phyloP scores from a whole-genome alignment of 2,113 vertebrate genomes.

The Sialia sialis region DNA sequence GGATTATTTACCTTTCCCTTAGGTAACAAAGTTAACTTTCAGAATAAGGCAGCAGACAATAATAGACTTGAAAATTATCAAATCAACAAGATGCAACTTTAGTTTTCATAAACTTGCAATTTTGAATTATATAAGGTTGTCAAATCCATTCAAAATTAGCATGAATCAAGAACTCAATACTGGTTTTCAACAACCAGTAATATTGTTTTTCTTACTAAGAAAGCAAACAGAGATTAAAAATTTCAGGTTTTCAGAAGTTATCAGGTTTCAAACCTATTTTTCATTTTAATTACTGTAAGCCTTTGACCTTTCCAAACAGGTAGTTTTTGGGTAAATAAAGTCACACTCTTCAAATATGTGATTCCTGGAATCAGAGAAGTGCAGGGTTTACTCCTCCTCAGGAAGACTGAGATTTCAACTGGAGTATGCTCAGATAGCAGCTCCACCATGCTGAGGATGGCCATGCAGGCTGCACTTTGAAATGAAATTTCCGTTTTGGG shows the following conservation, averaged over 20 bases:
- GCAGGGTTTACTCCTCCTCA: neutral
- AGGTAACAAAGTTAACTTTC: slow-evolving; percentile 28
- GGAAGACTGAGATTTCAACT: neutral
- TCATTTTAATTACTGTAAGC: neutral
- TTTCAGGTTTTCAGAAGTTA: neutral
- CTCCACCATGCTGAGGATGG: neutral
- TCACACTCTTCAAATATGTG: neutral
- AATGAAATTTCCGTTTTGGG: neutral
- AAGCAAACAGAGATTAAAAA: neutral
- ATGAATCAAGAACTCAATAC: neutral
- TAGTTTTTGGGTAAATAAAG: neutral
- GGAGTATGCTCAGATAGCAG: neutral
- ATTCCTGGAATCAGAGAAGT: neutral
- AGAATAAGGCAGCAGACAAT: neutral
- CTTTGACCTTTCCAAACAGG: neutral
- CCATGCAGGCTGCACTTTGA: neutral
- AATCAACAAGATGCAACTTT: neutral
- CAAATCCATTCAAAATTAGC: neutral
- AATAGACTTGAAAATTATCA: neutral
- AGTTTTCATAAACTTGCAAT: neutral
- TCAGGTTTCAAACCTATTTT: neutral
- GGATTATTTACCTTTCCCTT: slow-evolving; percentile 33
- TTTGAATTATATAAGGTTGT: neutral
- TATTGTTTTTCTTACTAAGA: neutral
- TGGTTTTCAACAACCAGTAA: neutral